A percentile compares a stretch with the other conserved stretches of the same genome.
phyloP scores from a whole-genome alignment of 2,113 vertebrate genomes.

The Albula goreensis region DNA sequence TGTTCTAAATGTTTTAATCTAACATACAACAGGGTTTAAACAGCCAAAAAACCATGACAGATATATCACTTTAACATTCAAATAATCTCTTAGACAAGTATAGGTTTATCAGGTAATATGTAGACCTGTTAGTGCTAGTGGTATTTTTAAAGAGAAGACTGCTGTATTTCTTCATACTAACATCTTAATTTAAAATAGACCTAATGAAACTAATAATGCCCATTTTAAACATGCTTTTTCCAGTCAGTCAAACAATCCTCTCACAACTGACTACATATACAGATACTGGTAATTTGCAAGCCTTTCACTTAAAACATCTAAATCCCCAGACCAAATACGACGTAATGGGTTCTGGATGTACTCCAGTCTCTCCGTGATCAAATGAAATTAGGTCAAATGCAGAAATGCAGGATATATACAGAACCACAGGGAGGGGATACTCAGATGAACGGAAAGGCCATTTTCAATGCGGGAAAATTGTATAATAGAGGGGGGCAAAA shows the following conservation, averaged over 20 bases:
- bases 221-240: not conserved
- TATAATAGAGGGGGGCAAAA: conserved; percentile 13
- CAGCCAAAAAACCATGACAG: not conserved
- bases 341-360: not conserved
- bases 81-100: not conserved
- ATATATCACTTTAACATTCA: not conserved
- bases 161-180: too few relatives aligned
- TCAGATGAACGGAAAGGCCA: not conserved
- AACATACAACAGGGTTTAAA: not conserved
- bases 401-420: conserved; percentile 9
- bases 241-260: not conserved
- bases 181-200: not conserved
- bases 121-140: not conserved
- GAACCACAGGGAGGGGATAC: not conserved
- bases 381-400: conserved; percentile 30
- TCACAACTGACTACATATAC: not conserved
- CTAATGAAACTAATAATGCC: not conserved
- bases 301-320: not conserved
- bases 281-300: not conserved
- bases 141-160: not conserved
- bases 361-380: not conserved
- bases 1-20: not conserved
- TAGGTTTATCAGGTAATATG: not conserved
- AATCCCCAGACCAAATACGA: not conserved
- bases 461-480: conserved; percentile 21